Conservation (phyloP, 2,888 invertebrate genomes). For the Agriopis aurantiaria region DNA sequence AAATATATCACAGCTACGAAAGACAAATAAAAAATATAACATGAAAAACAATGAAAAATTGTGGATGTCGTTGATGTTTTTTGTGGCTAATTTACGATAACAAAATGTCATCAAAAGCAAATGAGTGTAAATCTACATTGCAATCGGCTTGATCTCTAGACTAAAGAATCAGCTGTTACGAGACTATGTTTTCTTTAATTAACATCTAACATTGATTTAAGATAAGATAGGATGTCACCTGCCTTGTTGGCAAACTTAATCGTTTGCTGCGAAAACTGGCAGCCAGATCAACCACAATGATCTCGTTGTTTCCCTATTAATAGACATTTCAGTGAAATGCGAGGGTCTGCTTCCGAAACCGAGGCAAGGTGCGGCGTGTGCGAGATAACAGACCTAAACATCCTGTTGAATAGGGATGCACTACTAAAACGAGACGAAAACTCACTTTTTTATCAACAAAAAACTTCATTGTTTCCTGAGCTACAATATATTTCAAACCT, state of each 20-base stretch:
- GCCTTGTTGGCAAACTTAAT: slow-evolving; percentile 70
- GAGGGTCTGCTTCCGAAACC: slow-evolving; percentile 62
- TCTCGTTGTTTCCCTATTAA: slow-evolving; percentile 76
- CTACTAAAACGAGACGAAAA: slow-evolving; percentile 70
- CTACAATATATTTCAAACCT: slow-evolving; percentile 45
- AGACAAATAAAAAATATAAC: neutral
- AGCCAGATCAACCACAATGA: slow-evolving; percentile 58
- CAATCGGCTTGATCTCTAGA: slow-evolving; percentile 56
- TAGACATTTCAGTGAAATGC: slow-evolving; percentile 64
- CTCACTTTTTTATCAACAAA: slow-evolving; percentile 73
- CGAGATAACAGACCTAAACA: slow-evolving; percentile 83
- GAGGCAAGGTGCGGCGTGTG: slow-evolving; percentile 82
- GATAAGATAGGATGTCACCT: slow-evolving; percentile 76
- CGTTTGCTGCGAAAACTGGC: slow-evolving; percentile 70
- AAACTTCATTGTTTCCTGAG: slow-evolving; percentile 55
- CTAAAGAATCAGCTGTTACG: slow-evolving; percentile 49
- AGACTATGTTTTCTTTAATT: slow-evolving; percentile 72
- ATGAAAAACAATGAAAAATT: neutral
- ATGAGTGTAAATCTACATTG: slow-evolving; percentile 55
- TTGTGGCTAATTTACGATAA: slow-evolving; percentile 34
- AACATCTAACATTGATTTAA: slow-evolving; percentile 69
- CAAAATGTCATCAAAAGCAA: slow-evolving; percentile 23
- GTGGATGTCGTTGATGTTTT: slow-evolving; percentile 16
- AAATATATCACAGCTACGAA: too few relatives aligned
- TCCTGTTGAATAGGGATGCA: slow-evolving; percentile 76